Percentiles rank a stretch among this genome's conserved stretches.
Conservation (phyloP, 2,113 vertebrate species). For the Oceanites oceanicus region DNA sequence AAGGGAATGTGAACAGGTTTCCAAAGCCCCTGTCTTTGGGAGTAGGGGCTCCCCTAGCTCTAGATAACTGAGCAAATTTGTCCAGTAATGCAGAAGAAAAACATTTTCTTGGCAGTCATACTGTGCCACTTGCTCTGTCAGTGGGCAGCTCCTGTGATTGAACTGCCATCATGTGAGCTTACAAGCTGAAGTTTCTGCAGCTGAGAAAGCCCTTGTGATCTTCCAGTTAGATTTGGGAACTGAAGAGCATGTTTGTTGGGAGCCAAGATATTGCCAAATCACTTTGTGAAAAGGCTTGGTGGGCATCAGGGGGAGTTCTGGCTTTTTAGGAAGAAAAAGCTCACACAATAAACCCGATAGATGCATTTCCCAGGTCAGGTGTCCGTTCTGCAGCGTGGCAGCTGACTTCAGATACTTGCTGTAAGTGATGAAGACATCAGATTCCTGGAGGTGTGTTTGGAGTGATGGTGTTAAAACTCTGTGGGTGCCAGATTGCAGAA, state of each 20-base stretch:
- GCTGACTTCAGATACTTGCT: neutral
- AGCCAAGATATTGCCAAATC: neutral
- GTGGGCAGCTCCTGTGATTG: neutral
- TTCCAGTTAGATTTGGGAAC: neutral
- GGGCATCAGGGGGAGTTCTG: neutral
- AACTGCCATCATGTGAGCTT: neutral
- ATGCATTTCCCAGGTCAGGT: neutral
- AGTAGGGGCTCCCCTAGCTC: neutral
- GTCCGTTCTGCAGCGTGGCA: neutral
- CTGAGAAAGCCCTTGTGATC: neutral
- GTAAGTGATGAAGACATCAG: neutral
- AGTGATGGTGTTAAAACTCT: neutral
- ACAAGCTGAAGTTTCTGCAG: neutral
- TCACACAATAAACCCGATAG: rapidly evolving
- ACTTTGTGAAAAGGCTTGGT: neutral
- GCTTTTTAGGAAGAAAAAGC: neutral
- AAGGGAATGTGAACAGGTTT: neutral
- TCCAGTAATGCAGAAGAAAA: neutral
- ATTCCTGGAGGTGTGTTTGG: neutral
- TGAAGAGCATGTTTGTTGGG: neutral
- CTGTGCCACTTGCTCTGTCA: neutral
- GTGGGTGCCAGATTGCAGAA: neutral
- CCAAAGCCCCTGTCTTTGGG: neutral
- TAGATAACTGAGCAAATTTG: neutral
- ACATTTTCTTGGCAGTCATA: neutral